Conservation (phyloP, 2,113 vertebrate genomes). For the Bucco capensis region DNA sequence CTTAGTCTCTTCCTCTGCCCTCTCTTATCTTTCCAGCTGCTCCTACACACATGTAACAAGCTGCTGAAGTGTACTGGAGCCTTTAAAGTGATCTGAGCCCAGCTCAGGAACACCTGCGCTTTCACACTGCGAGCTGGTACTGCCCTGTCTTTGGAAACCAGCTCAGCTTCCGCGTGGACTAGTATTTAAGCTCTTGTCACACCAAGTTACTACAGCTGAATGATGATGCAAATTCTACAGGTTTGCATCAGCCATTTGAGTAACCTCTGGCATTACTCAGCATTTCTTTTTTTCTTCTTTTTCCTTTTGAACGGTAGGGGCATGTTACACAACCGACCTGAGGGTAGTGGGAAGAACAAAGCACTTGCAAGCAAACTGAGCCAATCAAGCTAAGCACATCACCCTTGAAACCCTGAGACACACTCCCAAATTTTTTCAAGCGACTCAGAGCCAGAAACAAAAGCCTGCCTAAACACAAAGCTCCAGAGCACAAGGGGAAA, state of each 20-base stretch:
- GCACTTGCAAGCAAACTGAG: conserved; percentile 7
- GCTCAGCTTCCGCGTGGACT: conserved; percentile 75
- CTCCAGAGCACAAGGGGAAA: conserved; percentile 2
- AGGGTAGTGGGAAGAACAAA: conserved; percentile 67
- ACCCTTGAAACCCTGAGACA: conserved; percentile 34
- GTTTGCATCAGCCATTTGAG: conserved; percentile 83
- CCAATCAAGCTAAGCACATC: conserved; percentile 33
- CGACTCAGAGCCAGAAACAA: conserved; percentile 34
- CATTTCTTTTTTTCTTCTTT: conserved; percentile 18
- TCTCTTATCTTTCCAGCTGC: conserved; percentile 5
- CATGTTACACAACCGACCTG: conserved; percentile 69
- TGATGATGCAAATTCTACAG: conserved; percentile 86
- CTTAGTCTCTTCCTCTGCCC: background rate
- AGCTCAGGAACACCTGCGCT: conserved; percentile 68
- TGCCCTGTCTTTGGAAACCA: conserved; percentile 70
- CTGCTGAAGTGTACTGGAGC: background rate
- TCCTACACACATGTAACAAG: conserved; percentile 34
- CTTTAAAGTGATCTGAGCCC: background rate
- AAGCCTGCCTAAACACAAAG: conserved; percentile 53
- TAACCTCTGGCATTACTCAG: conserved; percentile 78
- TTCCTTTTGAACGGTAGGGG: conserved; percentile 14
- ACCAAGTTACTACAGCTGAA: conserved; percentile 74
- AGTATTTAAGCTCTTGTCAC: conserved; percentile 78
- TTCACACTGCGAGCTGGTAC: conserved; percentile 15
- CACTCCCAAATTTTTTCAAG: conserved; percentile 44